Conservation (phyloP, 1,140 invertebrate genomes). For the Ptiloglossa arizonensis region DNA sequence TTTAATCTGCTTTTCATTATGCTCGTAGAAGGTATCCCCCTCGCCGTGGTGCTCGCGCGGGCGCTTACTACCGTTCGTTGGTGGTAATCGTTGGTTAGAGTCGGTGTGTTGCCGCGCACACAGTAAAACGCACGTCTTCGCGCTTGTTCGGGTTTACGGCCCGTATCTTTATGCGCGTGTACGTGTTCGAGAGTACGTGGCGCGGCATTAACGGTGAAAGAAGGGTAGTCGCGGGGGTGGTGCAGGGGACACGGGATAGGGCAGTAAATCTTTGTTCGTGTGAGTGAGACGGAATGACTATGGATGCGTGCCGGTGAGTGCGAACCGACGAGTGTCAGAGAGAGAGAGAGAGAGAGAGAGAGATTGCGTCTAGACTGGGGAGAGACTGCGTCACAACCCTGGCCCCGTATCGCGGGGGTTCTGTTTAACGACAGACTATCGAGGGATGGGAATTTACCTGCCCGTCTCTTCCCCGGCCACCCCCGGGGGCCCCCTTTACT, state of each 20-base stretch:
- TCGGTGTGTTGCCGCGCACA: constrained; percentile 33
- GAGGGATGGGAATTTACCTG: constrained; percentile 71
- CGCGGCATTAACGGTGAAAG: constrained; percentile 75
- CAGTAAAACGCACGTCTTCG: constrained; percentile 59
- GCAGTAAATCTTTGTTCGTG: constrained; percentile 78
- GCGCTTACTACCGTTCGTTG: background rate
- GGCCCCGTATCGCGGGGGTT: constrained; percentile 70
- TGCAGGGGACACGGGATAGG: constrained; percentile 42
- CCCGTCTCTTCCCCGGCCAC: background rate
- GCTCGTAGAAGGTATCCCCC: constrained; percentile 56
- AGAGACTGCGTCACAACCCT: constrained; percentile 79
- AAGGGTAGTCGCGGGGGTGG: background rate
- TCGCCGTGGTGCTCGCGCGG: background rate
- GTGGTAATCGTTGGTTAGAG: constrained; percentile 27
- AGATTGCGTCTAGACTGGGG: constrained; percentile 78
- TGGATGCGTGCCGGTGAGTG: constrained; percentile 65
- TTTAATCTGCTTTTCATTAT: constrained; percentile 74
- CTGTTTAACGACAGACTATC: constrained; percentile 76
- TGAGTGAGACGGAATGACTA: constrained; percentile 70
- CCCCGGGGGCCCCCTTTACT: constrained; percentile 32
- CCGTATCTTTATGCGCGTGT: constrained; percentile 70
- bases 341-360: constrained; percentile 50
- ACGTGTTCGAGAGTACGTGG: constrained; percentile 71
- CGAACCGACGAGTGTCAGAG: constrained; percentile 37
- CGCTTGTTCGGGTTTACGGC: constrained; percentile 76